Evolutionary conservation across 2,888 invertebrate species (phyloP), one percentile per base, ranked within the genome.

Genomic region (Rotaria magnacalcarata): DNA sequence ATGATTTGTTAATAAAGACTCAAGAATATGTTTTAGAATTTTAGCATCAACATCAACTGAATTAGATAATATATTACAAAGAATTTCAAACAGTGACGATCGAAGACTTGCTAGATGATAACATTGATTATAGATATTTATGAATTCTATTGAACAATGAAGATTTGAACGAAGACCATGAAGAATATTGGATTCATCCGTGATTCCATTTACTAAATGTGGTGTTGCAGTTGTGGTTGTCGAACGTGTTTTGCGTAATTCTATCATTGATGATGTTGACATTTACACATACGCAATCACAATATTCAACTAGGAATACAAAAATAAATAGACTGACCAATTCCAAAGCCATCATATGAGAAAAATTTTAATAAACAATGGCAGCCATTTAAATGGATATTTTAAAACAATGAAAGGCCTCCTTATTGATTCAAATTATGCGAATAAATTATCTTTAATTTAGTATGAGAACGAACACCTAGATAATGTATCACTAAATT

Each of bases 321-420:
- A 67, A 67, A 67, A 67, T 67, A 67, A 67, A 19, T 34, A 67
- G 27, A 67, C 14, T 67, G 67, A 67, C 16, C 67, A 67, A 67
- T 34, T 14, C 34, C n/a, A 34, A 67, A 67, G 67, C 34, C 67
- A 67, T 67, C 14, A 3, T 34, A 67, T 67, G 67, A 67, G 67
- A 67, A 27, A 50, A 41, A 67, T 34, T 34, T 67, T 67, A 16
- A 67, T 19, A 67, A 14, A 67, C 34, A 67, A 67, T 67, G 67
- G 67, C 67, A 19, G 67, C 67, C 67, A 67, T 67, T 67, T 34
- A 34, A 19, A 67, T 67, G 67, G 34, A 41, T 16, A 67, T 67
- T 67, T 67, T 27, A 27, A 67, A 67, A 67, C 67, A 67, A 67
- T 67, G 67, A 34, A 34, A 16, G 67, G 34, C 67, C 67, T 67